Percentiles rank a stretch among this genome's conserved stretches.
These are phyloP conservation scores for Peribatodes rhomboidaria DNA, from an alignment of 2,888 invertebrate species.

Conservation along the genomic window DNA sequence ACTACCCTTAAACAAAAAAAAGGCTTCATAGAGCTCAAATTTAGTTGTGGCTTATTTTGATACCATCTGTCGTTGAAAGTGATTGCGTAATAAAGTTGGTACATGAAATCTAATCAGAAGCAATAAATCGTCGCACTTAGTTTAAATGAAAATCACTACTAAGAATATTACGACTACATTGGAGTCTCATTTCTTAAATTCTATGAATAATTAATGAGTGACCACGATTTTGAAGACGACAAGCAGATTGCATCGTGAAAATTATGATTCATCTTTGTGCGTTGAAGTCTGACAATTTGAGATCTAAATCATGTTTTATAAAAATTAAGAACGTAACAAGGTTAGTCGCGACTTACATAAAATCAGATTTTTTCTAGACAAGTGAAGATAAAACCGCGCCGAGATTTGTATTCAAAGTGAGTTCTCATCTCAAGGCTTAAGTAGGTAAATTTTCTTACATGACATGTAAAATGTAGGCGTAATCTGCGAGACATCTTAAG, in stretches of 20 bases:
- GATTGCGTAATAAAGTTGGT: not conserved
- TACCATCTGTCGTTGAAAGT: not conserved
- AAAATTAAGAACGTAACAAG: constrained; percentile 8
- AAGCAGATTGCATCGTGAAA: constrained; percentile 6
- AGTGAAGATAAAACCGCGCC: constrained; percentile 3
- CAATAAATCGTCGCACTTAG: not conserved
- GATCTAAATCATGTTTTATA: constrained; percentile 14
- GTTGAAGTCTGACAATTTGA: constrained; percentile 1
- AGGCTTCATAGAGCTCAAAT: no score
- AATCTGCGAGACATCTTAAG: constrained; percentile 6
- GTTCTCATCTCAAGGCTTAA: constrained; percentile 5
- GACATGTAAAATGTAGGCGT: constrained; percentile 20
- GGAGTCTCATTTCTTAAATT: constrained; percentile 2
- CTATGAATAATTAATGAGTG: constrained; percentile 23
- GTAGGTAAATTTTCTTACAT: constrained; percentile 21
- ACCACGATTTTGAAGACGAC: not conserved
- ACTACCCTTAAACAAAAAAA: no score
- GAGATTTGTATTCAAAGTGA: constrained; percentile 27
- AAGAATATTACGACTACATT: constrained; percentile 12
- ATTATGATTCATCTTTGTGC: constrained; percentile 4
- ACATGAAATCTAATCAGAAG: not conserved
- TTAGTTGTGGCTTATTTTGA: no score
- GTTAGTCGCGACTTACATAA: constrained; percentile 13
- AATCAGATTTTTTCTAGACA: constrained; percentile 24
- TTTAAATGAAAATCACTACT: constrained; percentile 1